Evolutionary conservation across 2,797 vertebrate species (phyloP), one percentile per base, ranked within the genome.

Genomic region (Distichodus sexfasciatus): DNA sequence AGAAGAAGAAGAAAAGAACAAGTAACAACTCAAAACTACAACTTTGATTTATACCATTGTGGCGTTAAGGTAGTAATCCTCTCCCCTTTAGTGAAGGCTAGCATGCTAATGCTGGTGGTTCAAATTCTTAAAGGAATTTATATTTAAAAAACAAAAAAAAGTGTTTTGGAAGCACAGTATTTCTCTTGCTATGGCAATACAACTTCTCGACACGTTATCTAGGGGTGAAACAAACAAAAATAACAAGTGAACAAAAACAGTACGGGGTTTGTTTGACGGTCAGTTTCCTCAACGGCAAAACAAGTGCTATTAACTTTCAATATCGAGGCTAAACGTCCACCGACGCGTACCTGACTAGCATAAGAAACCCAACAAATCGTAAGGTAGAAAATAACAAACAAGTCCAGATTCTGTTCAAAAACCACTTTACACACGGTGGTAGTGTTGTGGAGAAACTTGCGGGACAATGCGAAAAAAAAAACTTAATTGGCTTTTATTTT

Each of bases 141-240:
- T 19, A 17, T 9, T 14, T 17, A 17, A 41, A 73, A 70, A 82
- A 79, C 75, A 82, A 80, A 79, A 79, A 73, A 10, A 24, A 65
- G 35, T 46, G 26, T 76, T 74, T 59, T 80, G 83, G 77, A 87
- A 88, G 81, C 82, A 81, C 79, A 80, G 69, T 54, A 84, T 86
- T 85, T 82, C 75, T 82, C 81, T 82, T 83, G 81, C 86, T 86
- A 84, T 79, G 85, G 87, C 87, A 88, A 81, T 71, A 64, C 59
- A 74, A 80, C 69, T 83, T 51, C 84, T 74, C 67, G 70, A 84
- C 76, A 81, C 74, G 79, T n/a, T 85, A 82, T 74, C 79, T 78
- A 79, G 65, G 74, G 10, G 29, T 65, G 78, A 77, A 79, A 33
- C 33, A 41, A 28, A n/a, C n/a, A n/a, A n/a, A n/a, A n/a, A n/a